Evolutionary conservation across 2,797 vertebrate species (phyloP), one percentile per base, ranked within the genome.

Genomic region (Selene dorsalis): DNA sequence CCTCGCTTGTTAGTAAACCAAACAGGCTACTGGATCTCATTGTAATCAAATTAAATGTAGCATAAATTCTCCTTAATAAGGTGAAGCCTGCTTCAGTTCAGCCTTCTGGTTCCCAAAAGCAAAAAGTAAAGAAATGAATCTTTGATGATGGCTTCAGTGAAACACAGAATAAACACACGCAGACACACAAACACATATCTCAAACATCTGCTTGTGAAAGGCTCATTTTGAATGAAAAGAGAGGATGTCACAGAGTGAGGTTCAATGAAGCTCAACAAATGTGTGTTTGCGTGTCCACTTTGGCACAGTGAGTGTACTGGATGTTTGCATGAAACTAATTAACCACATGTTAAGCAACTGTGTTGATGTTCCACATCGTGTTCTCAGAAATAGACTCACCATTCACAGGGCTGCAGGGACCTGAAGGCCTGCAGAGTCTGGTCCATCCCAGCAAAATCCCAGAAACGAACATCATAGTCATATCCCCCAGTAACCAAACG

Each of bases 401-500:
- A 98, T 77, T 99, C 97, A 85, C 97, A 99, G 17, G 98, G 98
- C 88, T 99, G 97, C 53, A 99, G 93, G 8, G 97, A 95, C 26
- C 98, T 91, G 94, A 99, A 99, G 57, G 98, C 96, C 74, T 98
- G 96, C 75, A 99, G 94, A 60, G 97, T 94, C 43, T 95, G 94
- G 77, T 99, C 98, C 98, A 99, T 99, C 82, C 98, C 98, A 22
- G 98, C 98, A 92, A 99, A 99, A 91, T 99, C 98, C 98, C 98
- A 99, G 91, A 99, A 98, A 43, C 95, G 95, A 59, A 99, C 96
- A 16, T 98, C 97, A 20, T 95, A 99, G 75, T 99, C 98, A 48
- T 94, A 98, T 17, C 97, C 97, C n/a, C 98, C 97, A 6, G 96
- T 97, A 88, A 98, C 96, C 84, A 99, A 94, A 28, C 97, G 97